Evolutionary conservation across 2,113 vertebrate genomes (phyloP), one percentile per base, ranked within the genome.

Genomic region (Condylura cristata): DNA sequence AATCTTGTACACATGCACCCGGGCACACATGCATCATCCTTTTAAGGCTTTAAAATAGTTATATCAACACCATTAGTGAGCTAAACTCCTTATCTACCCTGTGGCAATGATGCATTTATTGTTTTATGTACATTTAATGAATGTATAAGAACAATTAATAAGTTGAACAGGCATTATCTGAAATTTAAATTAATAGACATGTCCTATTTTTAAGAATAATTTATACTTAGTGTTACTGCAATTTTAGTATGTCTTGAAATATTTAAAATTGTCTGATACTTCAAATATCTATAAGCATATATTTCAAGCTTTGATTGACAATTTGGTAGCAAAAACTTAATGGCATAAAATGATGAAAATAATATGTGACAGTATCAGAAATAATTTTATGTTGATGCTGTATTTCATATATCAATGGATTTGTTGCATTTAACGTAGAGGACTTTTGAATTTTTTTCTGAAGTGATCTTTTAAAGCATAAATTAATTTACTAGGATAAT

Each of bases 181-280:
- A 66, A 97, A 96, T 97, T 97, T 96, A 95, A 97, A 98, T 95
- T 97, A 96, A 97, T 95, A 97, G 68, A 94, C 79, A 53, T 95
- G 89, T 97, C 96, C 88, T 95, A 34, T 92, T 96, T 96, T 98
- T 96, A 97, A 90, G 75, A 97, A 66, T 74, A 51, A 87, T 97
- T 97, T 97, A 95, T 75, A 78, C 95, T 96, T 92, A 86, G 75
- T 93, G 44, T 75, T 93, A 97, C 97, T 71, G 96, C 93, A 88
- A 53, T 76, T 97, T 87, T 97, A 96, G 76, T n/a, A 82, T 93
- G 68, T 89, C 75, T 91, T 0, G 0, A 81, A 95, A 94, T 41
- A 96, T 68, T 58, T 90, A 79, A 95, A 98, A 95, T 89, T 58
- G 20, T 82, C 78, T 80, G 94, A 91, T 26, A 6, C 26, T 96